Conservation (phyloP, 2,797 vertebrate species). For the Sebastes trivittatus region DNA sequence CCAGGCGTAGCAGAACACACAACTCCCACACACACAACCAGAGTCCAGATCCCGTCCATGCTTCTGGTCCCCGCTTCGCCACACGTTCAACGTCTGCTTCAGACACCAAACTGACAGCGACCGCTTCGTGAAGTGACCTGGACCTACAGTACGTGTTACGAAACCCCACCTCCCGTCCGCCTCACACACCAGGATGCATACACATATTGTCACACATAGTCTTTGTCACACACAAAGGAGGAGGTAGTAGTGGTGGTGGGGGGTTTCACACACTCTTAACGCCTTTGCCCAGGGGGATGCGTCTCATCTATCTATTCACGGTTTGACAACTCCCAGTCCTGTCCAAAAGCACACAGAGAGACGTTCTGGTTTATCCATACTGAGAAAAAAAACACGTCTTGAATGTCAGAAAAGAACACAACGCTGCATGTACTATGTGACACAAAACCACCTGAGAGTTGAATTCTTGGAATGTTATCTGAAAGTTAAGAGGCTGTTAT, state of each 20-base stretch:
- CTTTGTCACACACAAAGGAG: conserved; percentile 47
- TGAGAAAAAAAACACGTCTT: not conserved
- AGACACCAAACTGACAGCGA: not conserved
- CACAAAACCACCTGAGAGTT: conserved; percentile 5
- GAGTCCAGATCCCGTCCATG: conserved; percentile 58
- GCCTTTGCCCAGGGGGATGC: conserved; percentile 51
- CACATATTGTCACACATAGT: conserved; percentile 16
- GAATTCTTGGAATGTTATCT: not conserved
- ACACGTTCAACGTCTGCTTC: not conserved
- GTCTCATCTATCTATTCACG: conserved; percentile 52
- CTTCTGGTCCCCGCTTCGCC: not conserved
- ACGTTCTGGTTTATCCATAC: not conserved
- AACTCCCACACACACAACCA: conserved; percentile 46
- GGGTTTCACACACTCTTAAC: conserved; percentile 19
- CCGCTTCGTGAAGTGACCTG: not conserved
- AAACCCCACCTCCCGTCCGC: conserved; percentile 48
- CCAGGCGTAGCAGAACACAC: conserved; percentile 2
- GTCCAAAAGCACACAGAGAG: conserved; percentile 6
- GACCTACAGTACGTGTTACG: not conserved
- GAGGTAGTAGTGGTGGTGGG: not conserved
- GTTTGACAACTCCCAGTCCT: conserved; percentile 29
- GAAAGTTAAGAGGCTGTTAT: not conserved
- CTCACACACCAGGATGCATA: not conserved
- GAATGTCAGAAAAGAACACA: conserved; percentile 16
- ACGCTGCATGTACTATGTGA: not conserved